phyloP scores from a whole-genome alignment of 2,888 invertebrate species.

The Enchytraeus crypticus region DNA sequence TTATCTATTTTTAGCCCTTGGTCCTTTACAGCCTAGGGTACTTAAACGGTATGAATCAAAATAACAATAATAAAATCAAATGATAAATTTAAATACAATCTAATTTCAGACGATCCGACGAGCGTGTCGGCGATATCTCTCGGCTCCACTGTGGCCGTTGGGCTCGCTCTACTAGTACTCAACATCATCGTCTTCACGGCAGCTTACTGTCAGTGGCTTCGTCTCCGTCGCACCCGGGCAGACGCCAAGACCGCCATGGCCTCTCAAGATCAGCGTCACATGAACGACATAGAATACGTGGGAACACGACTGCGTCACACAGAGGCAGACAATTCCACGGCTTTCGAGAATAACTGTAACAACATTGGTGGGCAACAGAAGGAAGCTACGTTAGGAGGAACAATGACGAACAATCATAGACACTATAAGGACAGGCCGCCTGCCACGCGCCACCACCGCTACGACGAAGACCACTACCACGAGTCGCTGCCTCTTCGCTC shows the following conservation, averaged over 20 bases:
- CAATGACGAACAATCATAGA: background rate
- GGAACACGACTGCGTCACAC: background rate
- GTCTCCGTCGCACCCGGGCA: background rate
- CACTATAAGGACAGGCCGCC: background rate
- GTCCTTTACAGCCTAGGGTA: too few species aligned
- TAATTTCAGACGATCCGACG: too few species aligned
- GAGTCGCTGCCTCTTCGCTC: background rate
- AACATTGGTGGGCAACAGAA: background rate
- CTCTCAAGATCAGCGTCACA: background rate
- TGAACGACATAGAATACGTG: background rate
- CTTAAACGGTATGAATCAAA: too few species aligned
- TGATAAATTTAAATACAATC: too few species aligned
- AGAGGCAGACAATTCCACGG: background rate
- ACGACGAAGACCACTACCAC: background rate
- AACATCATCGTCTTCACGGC: constrained; percentile 89
- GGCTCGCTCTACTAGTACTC: constrained; percentile 78
- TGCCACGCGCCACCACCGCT: background rate
- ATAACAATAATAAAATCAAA: too few species aligned
- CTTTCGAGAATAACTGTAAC: background rate
- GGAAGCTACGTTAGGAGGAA: background rate
- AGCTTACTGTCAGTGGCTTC: constrained; percentile 71
- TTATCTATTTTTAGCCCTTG: too few species aligned
- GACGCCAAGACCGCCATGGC: background rate
- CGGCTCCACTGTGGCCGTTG: constrained; percentile 68
- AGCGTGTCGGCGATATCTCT: too few species aligned